Conservation (phyloP, 2,113 vertebrate genomes). For the Telmatochromis sp. region DNA sequence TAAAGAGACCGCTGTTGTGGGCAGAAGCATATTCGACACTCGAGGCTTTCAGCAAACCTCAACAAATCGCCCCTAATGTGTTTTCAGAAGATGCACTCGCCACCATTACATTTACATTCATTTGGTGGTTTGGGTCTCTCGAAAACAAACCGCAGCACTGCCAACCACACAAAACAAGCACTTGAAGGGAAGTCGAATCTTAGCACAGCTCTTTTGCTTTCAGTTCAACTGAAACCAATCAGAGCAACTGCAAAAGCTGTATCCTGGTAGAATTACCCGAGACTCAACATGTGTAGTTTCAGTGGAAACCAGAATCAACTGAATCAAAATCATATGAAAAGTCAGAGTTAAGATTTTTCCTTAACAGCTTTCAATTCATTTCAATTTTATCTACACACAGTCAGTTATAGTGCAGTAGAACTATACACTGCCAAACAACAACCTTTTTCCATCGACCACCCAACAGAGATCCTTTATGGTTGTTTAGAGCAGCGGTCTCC, state of each 20-base stretch:
- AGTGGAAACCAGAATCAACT: neutral
- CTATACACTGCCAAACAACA: neutral
- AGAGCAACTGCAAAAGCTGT: neutral
- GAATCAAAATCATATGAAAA: neutral
- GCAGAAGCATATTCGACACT: neutral
- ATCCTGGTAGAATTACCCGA: neutral
- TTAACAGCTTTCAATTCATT: neutral
- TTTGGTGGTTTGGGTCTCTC: neutral
- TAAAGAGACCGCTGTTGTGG: neutral
- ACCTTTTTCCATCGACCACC: neutral
- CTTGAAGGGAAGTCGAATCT: neutral
- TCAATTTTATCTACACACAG: neutral
- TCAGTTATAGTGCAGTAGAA: neutral
- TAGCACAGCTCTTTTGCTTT: neutral
- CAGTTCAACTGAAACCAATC: neutral
- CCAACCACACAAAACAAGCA: neutral
- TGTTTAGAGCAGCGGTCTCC: neutral
- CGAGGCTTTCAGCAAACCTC: neutral
- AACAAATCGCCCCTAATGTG: neutral
- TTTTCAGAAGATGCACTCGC: neutral
- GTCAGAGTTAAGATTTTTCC: neutral
- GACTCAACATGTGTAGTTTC: accelerated
- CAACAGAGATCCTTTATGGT: neutral
- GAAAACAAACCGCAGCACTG: neutral
- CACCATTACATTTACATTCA: neutral